Evolutionary conservation across 2,888 invertebrate genomes (phyloP).

Genomic region (Steromphala cineraria): DNA sequence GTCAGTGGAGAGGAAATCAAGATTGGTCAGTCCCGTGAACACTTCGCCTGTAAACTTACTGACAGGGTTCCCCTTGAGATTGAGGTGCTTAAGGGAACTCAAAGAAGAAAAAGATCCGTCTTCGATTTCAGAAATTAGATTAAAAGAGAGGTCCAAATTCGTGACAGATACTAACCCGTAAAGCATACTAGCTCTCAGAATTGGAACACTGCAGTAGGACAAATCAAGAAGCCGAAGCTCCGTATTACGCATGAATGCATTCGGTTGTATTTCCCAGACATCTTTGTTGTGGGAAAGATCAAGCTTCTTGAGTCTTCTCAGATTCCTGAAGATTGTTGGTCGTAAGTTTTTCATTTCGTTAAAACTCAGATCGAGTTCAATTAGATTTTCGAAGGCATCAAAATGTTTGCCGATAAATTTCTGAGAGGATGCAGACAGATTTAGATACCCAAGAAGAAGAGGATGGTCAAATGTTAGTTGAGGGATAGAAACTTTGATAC

Average conservation of each 20-base stretch:
- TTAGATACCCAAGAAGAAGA: neutral
- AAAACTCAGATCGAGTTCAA: constrained; percentile 10
- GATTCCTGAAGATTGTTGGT: neutral
- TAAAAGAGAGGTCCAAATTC: neutral
- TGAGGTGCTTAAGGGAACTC: neutral
- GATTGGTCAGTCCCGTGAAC: neutral
- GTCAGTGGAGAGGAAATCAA: neutral
- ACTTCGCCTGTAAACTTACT: neutral
- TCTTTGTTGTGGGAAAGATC: neutral
- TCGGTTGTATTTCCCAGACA: neutral
- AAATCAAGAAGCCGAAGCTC: neutral
- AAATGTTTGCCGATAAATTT: neutral
- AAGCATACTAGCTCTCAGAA: neutral
- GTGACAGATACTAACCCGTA: neutral
- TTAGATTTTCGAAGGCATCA: neutral
- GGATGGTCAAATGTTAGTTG: neutral
- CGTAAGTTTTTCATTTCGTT: neutral
- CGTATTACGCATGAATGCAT: neutral
- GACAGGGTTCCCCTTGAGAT: neutral
- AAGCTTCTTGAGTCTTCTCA: neutral
- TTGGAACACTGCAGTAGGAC: neutral
- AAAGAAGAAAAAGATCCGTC: neutral
- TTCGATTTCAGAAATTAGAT: neutral
- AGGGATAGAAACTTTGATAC: neutral
- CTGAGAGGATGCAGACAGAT: neutral